Conservation (phyloP, 2,113 vertebrate genomes). For the Athene noctua region DNA sequence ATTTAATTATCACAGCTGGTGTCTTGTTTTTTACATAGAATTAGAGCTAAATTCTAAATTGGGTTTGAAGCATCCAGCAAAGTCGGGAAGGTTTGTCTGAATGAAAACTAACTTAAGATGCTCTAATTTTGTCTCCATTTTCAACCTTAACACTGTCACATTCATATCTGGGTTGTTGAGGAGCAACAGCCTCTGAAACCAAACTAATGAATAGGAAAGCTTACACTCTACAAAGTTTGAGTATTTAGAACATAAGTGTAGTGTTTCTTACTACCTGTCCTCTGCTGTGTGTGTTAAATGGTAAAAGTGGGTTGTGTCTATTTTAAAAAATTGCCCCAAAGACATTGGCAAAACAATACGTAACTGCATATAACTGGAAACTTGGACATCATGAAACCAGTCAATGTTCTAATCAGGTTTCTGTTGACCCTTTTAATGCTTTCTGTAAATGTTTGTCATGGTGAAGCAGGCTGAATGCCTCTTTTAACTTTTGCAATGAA, state of each 20-base stretch:
- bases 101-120: not conserved
- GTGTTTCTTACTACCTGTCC: not conserved
- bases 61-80: not conserved
- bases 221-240: not conserved
- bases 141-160: not conserved
- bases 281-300: not conserved
- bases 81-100: not conserved
- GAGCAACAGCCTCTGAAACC: not conserved
- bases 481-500: not conserved
- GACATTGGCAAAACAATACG: not conserved
- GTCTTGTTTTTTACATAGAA: not conserved
- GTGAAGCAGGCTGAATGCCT: not conserved
- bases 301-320: not conserved
- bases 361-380: not conserved
- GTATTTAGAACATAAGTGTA: not conserved
- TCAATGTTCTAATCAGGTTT: not conserved
- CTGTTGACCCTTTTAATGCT: not conserved
- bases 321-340: not conserved
- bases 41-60: not conserved
- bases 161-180: not conserved
- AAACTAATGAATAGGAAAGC: not conserved
- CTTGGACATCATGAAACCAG: not conserved
- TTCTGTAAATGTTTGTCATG: not conserved
- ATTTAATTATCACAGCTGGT: not conserved
- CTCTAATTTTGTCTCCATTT: not conserved